Base-by-base conservation (phyloP, 2,888 invertebrate species). In the Proisotoma minuta region DNA sequence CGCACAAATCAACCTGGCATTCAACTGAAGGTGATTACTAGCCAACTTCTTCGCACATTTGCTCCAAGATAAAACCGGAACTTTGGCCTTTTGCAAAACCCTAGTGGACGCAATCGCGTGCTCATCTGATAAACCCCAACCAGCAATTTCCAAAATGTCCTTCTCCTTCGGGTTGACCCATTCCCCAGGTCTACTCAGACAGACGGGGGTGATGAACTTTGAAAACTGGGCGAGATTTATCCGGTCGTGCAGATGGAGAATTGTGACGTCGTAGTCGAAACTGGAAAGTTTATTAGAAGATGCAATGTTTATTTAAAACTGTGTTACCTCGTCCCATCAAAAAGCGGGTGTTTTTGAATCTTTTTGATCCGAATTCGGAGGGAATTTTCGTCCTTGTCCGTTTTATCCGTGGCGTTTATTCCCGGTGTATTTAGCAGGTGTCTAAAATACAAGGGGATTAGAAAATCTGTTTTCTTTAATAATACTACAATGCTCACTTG, bases 261-360 rank as follows among this genome's bases (percentile, higher is more conserved):
- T 51, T 5, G 51, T 29, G 8, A 51, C 24, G 28, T 51, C 51
- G 18, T 28, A 51, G 28, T 51, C 51, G n/a, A 51, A 51, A 8
- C 28, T 50, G 24, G 50, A 18, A 5, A 23, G 4, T n/a, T 3
- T 8, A 18, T 24, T 23, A 23, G 8, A 5, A 24, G 20, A 23
- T 50, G 10, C 23, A 50, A 50, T 20, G 50, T 20, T 47, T 18
- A 12, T 26, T 23, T 8, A n/a, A 24, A 50, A 23, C 20, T 50
- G 4, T 20, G 22, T 26, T 26, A 51, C 27, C 10, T 2, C 5
- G 10, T 5, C 4, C n/a, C n/a, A 12, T 51, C 28, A 24, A 28
- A 51, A 4, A 51, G 28, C 18, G 51, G 51, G 18, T 51, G 51
- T 2, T 22, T 23, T n/a, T 12, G 5, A 27, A 28, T 23, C 22